A percentile compares a stretch with the other conserved stretches of the same genome.
These are phyloP conservation scores for Hippocampus mohnikei DNA, from an alignment of 2,113 vertebrate genomes.

Conservation along the genomic window DNA sequence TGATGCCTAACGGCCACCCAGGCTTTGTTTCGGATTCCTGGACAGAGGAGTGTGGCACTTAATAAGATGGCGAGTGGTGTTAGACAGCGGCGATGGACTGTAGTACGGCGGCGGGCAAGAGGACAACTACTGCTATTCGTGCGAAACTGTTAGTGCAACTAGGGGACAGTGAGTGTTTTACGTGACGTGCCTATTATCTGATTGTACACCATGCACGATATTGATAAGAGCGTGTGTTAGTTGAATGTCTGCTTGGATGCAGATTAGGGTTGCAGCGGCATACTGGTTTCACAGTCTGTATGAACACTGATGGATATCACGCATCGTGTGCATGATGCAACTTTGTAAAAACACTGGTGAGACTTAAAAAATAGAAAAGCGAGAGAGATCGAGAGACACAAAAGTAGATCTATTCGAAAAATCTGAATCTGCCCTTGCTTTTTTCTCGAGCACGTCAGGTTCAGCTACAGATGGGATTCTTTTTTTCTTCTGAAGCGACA, in stretches of 20 bases:
- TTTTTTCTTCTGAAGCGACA: too few relatives aligned
- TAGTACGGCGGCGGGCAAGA: constrained; percentile 32
- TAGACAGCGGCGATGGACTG: constrained; percentile 25
- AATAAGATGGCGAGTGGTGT: constrained; percentile 45
- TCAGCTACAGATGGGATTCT: too few relatives aligned
- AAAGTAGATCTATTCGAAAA: too few relatives aligned
- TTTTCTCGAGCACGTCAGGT: too few relatives aligned
- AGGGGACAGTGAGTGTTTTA: constrained; percentile 5
- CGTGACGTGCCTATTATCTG: constrained; percentile 4
- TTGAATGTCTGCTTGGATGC: constrained; percentile 10
- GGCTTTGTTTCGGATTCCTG: constrained; percentile 53
- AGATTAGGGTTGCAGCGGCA: constrained; percentile 8
- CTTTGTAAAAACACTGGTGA: neutral
- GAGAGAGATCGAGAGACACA: neutral
- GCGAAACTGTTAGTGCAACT: constrained; percentile 45
- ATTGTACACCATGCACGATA: constrained; percentile 55
- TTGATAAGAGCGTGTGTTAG: constrained; percentile 21
- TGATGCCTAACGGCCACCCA: constrained; percentile 17
- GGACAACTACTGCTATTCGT: constrained; percentile 24
- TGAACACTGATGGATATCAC: constrained; percentile 3
- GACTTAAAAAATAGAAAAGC: neutral
- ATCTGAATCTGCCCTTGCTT: too few relatives aligned
- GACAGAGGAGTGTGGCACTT: constrained; percentile 47
- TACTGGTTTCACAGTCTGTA: constrained; percentile 2
- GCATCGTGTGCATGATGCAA: neutral